A percentile compares a stretch with the other conserved stretches of the same genome.
These are phyloP conservation scores for Clarias pachynema DNA, from an alignment of 2,797 vertebrate species.

Conservation along the genomic window DNA sequence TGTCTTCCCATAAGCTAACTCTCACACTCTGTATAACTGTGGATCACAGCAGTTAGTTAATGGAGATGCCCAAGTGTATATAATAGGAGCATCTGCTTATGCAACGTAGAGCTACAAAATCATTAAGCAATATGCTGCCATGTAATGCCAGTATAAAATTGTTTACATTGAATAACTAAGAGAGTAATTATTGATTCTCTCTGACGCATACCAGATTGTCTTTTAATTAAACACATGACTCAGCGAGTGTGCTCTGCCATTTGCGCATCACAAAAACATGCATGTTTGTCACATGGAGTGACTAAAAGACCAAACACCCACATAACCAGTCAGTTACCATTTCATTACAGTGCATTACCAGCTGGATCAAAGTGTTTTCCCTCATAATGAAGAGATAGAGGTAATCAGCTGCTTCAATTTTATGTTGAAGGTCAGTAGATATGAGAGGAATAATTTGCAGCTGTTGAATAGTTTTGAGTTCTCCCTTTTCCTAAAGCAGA, in stretches of 20 bases:
- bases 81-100: conserved; percentile 7
- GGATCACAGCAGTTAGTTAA: conserved; percentile 34
- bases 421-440: conserved; percentile 28
- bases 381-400: neutral
- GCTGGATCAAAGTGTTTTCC: neutral
- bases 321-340: conserved; percentile 1
- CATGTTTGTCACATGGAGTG: conserved; percentile 24
- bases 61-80: conserved; percentile 21
- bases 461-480: conserved; percentile 13
- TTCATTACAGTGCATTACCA: conserved; percentile 15
- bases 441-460: conserved; percentile 23
- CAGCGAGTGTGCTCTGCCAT: conserved; percentile 1
- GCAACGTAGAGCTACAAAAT: neutral
- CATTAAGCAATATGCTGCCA: neutral
- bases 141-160: conserved; percentile 20
- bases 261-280: conserved; percentile 14
- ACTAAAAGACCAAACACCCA: conserved; percentile 27
- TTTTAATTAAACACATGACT: conserved; percentile 34
- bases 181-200: conserved; percentile 10
- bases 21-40: neutral
- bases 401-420: conserved; percentile 19
- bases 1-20: conserved; percentile 26
- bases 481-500: neutral
- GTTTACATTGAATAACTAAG: conserved; percentile 21
- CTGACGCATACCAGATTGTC: conserved; percentile 27